Percentiles rank a stretch among this genome's conserved stretches.
Evolutionary conservation across 1,140 invertebrate genomes (phyloP).

Genomic region (Meloidogyne chitwoodi): DNA sequence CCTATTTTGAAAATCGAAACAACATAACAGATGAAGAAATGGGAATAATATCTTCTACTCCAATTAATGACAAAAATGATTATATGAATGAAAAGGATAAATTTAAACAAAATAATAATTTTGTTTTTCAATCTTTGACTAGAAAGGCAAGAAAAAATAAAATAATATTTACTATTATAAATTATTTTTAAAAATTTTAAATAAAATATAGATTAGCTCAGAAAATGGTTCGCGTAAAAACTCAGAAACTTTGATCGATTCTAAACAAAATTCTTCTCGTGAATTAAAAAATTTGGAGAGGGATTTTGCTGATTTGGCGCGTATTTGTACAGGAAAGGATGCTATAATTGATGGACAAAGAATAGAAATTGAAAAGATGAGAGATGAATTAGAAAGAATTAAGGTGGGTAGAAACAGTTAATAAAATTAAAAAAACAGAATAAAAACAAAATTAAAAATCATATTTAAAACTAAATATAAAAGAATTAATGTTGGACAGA

Average conservation of each 20-base stretch:
- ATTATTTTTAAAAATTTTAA: too few relatives aligned
- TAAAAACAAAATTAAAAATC: too few relatives aligned
- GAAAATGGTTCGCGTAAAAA: neutral
- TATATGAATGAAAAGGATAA: neutral
- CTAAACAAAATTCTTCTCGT: neutral
- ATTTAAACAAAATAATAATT: neutral
- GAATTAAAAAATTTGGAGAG: slow-evolving; percentile 6
- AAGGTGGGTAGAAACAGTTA: neutral
- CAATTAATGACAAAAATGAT: neutral
- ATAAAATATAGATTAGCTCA: neutral
- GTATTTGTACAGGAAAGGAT: slow-evolving; percentile 12
- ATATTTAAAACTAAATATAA: too few relatives aligned
- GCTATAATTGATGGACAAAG: slow-evolving; percentile 11
- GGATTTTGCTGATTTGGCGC: slow-evolving; percentile 19
- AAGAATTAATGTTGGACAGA: too few relatives aligned
- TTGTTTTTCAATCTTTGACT: neutral
- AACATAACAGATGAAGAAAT: neutral
- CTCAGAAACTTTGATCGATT: neutral
- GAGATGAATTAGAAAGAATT: neutral
- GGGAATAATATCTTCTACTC: neutral
- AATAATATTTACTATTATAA: neutral
- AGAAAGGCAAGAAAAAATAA: neutral
- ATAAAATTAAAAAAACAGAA: neutral
- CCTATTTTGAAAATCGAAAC: neutral
- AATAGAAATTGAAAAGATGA: neutral